Evolutionary conservation across 2,888 invertebrate genomes (phyloP).

Genomic region (Leucania comma): DNA sequence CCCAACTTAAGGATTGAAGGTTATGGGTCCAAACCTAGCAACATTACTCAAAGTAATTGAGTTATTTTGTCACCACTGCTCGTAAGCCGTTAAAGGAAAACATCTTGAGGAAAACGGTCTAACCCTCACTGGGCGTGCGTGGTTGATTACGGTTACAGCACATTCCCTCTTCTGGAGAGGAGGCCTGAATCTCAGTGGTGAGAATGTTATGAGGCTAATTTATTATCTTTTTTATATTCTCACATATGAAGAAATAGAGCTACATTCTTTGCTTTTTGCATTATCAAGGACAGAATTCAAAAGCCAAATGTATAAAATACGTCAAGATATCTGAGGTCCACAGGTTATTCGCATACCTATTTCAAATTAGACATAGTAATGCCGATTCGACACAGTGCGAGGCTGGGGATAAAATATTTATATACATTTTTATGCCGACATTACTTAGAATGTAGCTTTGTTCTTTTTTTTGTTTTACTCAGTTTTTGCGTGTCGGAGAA

Average conservation of each 20-base stretch:
- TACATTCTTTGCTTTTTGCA: constrained; percentile 31
- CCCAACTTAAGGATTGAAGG: too few species aligned
- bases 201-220: too few species aligned
- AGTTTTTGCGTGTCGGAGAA: background rate
- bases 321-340: constrained; percentile 31
- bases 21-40: too few species aligned
- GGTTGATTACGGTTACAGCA: too few species aligned
- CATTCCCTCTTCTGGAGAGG: too few species aligned
- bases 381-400: constrained; percentile 59
- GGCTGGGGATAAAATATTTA: constrained; percentile 51
- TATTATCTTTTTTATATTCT: constrained; percentile 5
- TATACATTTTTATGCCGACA: constrained; percentile 60
- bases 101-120: too few species aligned
- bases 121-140: too few species aligned
- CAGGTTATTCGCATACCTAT: constrained; percentile 63
- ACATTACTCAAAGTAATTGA: too few species aligned
- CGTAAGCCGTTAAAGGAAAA: too few species aligned
- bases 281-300: constrained; percentile 48
- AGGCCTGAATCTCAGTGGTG: too few species aligned
- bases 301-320: constrained; percentile 29
- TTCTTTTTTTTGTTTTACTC: constrained; percentile 27
- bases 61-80: too few species aligned
- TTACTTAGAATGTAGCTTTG: constrained; percentile 37
- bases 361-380: constrained; percentile 69
- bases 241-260: constrained; percentile 24